Conservation (phyloP, 2,797 vertebrate species). For the Calcarius lapponicus region DNA sequence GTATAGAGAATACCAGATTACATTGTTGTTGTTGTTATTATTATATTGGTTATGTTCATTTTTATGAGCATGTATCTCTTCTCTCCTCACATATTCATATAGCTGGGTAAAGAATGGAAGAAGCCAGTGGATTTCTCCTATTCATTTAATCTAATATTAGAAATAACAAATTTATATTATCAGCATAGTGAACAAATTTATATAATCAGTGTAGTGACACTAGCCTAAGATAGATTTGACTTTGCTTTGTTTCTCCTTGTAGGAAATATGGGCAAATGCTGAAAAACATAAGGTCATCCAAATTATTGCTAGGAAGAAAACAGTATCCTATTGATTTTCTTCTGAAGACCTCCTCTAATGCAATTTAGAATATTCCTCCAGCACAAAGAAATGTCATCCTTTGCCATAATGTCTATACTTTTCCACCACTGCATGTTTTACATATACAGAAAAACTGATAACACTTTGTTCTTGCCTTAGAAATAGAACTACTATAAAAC, state of each 20-base stretch:
- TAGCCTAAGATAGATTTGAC: neutral
- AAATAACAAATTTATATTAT: neutral
- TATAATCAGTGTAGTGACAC: neutral
- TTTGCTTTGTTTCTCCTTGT: neutral
- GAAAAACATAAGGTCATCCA: conserved; percentile 16
- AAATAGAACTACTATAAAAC: neutral
- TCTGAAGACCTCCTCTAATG: neutral
- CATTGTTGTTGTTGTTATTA: neutral
- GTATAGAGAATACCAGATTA: neutral
- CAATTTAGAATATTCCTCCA: neutral
- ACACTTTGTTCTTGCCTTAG: neutral
- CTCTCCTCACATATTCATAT: neutral
- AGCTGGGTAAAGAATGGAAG: neutral
- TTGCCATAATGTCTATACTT: neutral
- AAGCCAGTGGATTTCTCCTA: neutral
- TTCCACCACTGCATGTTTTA: neutral
- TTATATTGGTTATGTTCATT: neutral
- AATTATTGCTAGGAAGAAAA: neutral
- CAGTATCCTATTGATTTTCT: neutral
- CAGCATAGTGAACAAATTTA: neutral
- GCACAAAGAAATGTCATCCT: neutral
- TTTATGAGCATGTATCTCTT: neutral
- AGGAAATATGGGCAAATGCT: neutral
- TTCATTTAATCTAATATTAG: neutral
- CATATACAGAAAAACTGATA: neutral